Percentiles rank a stretch among this genome's conserved stretches.
These are phyloP conservation scores for Anastrepha obliqua DNA, from an alignment of 1,140 invertebrate genomes.

Conservation along the genomic window DNA sequence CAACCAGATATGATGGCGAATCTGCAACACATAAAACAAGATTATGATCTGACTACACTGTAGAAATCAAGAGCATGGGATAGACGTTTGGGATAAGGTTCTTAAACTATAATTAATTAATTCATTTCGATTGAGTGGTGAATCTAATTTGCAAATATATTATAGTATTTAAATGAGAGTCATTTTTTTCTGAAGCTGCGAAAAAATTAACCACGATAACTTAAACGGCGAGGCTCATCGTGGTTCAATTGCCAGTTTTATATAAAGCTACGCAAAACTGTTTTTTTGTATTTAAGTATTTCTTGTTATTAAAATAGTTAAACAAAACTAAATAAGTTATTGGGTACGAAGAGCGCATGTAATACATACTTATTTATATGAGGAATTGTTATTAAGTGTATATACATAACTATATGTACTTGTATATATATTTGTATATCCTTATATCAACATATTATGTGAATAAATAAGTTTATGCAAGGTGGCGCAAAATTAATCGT, in stretches of 20 bases:
- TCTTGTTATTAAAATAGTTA: too few relatives aligned
- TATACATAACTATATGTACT: too few relatives aligned
- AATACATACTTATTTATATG: too few relatives aligned
- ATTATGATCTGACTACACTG: constrained; percentile 84
- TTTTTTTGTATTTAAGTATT: too few relatives aligned
- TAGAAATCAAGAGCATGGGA: constrained; percentile 75
- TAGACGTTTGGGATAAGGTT: not conserved
- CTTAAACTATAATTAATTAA: not conserved
- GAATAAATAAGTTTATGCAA: too few relatives aligned
- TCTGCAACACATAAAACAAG: constrained; percentile 79
- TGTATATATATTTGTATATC: too few relatives aligned
- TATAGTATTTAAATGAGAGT: not conserved
- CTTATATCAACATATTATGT: too few relatives aligned
- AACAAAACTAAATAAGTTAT: too few relatives aligned
- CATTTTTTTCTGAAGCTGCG: too few relatives aligned
- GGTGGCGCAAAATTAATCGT: too few relatives aligned
- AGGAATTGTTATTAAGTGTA: too few relatives aligned
- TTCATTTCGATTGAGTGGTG: not conserved
- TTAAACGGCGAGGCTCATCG: not conserved
- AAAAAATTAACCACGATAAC: not conserved
- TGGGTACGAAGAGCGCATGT: too few relatives aligned
- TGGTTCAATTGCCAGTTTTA: not conserved
- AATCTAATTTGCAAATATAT: not conserved
- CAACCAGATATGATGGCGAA: constrained; percentile 71
- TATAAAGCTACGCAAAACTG: not conserved